Evolutionary conservation across 2,113 vertebrate genomes (phyloP).

Genomic region (Bubalus kerabau): DNA sequence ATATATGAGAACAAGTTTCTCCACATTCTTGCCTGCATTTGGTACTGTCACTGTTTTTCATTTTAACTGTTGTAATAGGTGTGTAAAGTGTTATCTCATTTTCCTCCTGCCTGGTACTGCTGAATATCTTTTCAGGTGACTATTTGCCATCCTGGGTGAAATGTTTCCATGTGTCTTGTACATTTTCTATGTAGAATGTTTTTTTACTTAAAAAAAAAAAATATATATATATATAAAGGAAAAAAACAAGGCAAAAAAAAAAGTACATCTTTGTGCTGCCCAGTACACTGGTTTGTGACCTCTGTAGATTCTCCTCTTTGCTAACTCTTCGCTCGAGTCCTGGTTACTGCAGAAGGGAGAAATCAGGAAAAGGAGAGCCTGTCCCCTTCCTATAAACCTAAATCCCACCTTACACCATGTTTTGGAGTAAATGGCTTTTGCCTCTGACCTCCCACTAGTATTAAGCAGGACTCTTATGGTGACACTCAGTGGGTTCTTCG

Average conservation of each 20-base stretch:
- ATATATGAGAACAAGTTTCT: not conserved
- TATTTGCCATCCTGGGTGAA: not conserved
- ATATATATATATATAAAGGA: not conserved
- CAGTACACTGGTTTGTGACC: not conserved
- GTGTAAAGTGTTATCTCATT: not conserved
- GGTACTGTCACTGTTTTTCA: too few relatives aligned
- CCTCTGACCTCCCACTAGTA: not conserved
- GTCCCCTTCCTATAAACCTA: not conserved
- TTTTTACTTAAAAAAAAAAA: not conserved
- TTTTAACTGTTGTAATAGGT: not conserved
- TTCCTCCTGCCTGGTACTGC: not conserved
- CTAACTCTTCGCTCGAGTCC: not conserved
- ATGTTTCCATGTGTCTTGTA: not conserved
- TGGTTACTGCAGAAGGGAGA: not conserved
- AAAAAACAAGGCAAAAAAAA: not conserved
- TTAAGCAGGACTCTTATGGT: not conserved
- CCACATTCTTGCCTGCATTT: not conserved
- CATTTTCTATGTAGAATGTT: not conserved
- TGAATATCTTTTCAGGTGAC: not conserved
- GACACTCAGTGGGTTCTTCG: not conserved
- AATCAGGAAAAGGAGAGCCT: not conserved
- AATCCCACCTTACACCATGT: not conserved
- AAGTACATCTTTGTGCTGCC: not conserved
- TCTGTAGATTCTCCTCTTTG: not conserved
- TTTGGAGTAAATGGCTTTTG: not conserved